Base-by-base conservation (phyloP, 2,113 vertebrate genomes). In the Lycaon pictus region DNA sequence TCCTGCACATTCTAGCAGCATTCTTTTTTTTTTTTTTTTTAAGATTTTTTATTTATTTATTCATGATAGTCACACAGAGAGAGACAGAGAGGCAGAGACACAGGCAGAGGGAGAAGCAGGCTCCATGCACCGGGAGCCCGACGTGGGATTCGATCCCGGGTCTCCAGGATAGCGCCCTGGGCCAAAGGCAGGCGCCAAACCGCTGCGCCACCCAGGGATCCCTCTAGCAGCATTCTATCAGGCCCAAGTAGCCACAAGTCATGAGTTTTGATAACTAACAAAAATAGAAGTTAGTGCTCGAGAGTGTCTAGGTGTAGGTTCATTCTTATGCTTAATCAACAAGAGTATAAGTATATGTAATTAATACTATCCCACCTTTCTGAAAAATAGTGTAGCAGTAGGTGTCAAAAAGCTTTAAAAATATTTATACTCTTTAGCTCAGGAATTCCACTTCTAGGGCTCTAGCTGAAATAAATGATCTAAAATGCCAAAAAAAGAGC, bases 321-420 rank as follows among this genome's bases (percentile, higher is more conserved):
- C 63, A 29, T 89, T 92, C 12, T 91, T 48, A 60, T 77, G 86
- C 20, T 87, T 79, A 83, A 58, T 90, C 15, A 76, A 82, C 7
- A 93, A 74, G 15, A 22, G 8, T 89, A 5, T 43, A 43, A 43
- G 43, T 43, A 43, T 43, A 6, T 43, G 5, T 81, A 93, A 81
- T 85, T 67, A 97, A 81, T 53, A 80, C 13, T 27, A 82, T 27
- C 2, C 17, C 1, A 65, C 67, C 32, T 91, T 93, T 87, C 69
- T 77, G 69, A 90, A 83, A 95, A 95, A 74, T 15, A 85, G 51
- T 48, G 23, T 85, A 62, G 53, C 37, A n/a, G 43, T 91, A 90
- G 76, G 8, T 37, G 22, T 85, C n/a, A 88, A 89, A 89, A 62
- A 84, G 9, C 65, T 90, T 90, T 90, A 62, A 74, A 87, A 82